phyloP scores from a whole-genome alignment of 2,113 vertebrate species.

The Montifringilla adamsi region DNA sequence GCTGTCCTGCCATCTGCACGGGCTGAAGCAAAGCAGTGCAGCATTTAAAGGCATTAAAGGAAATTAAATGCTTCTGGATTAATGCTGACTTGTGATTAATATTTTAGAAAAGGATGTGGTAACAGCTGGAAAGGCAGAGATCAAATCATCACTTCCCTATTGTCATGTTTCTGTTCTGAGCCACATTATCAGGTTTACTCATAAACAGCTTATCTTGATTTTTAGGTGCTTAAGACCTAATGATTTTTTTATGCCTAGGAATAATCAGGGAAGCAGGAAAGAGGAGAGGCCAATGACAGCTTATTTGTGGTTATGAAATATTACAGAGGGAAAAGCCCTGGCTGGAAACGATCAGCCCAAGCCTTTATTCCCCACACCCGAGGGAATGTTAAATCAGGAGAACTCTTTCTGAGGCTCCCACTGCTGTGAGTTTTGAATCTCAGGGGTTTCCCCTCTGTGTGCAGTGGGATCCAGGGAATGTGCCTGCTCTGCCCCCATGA shows the following conservation, averaged over 20 bases:
- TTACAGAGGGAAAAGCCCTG: background rate
- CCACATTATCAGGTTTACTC: background rate
- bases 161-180: background rate
- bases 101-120: background rate
- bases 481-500: background rate
- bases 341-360: background rate
- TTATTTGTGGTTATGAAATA: background rate
- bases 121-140: slow-evolving; percentile 13
- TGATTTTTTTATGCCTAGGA: background rate
- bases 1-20: slow-evolving; percentile 45
- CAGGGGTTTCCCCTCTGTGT: background rate
- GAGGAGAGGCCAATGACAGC: background rate
- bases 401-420: background rate
- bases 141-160: background rate
- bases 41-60: background rate
- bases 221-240: background rate
- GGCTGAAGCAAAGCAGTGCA: background rate
- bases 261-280: background rate
- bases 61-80: background rate
- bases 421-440: background rate
- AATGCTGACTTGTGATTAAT: slow-evolving; percentile 22
- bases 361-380: background rate
- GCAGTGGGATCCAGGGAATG: background rate
- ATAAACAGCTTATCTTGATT: background rate
- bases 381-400: background rate